phyloP scores from a whole-genome alignment of 2,113 vertebrate species.

The Dipodomys spectabilis region DNA sequence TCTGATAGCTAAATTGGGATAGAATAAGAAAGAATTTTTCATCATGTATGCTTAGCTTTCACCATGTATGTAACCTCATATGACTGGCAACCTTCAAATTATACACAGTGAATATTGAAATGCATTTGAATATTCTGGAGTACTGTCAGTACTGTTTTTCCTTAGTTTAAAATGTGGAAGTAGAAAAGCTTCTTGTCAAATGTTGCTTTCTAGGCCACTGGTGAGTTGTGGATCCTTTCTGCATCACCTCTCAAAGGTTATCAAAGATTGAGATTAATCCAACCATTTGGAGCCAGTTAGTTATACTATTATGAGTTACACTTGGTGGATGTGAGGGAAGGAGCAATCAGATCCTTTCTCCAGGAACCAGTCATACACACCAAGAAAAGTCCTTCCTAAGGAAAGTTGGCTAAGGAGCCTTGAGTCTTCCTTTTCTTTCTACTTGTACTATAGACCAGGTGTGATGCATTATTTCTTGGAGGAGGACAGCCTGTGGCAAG shows the following conservation, averaged over 20 bases:
- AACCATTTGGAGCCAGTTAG: background rate
- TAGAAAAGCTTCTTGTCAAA: constrained; percentile 32
- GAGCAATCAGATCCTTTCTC: constrained; percentile 35
- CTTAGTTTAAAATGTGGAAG: constrained; percentile 44
- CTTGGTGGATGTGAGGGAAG: background rate
- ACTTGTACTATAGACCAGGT: constrained; percentile 29
- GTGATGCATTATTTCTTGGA: background rate
- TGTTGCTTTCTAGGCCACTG: background rate
- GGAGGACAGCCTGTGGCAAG: background rate
- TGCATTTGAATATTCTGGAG: constrained; percentile 4
- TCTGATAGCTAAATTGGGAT: background rate
- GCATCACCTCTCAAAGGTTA: background rate
- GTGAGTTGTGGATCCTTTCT: background rate
- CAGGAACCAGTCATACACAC: background rate
- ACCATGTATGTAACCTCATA: background rate
- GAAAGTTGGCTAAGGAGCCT: background rate
- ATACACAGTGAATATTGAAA: constrained; percentile 7
- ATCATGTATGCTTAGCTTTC: background rate
- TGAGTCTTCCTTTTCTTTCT: background rate
- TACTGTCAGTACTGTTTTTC: constrained; percentile 28
- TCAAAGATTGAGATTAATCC: background rate
- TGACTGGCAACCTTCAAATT: background rate
- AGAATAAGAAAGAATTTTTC: background rate
- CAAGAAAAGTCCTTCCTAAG: background rate
- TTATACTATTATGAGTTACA: background rate